Conservation (phyloP, 2,888 invertebrate species). For the Lepidochrysops patricia region DNA sequence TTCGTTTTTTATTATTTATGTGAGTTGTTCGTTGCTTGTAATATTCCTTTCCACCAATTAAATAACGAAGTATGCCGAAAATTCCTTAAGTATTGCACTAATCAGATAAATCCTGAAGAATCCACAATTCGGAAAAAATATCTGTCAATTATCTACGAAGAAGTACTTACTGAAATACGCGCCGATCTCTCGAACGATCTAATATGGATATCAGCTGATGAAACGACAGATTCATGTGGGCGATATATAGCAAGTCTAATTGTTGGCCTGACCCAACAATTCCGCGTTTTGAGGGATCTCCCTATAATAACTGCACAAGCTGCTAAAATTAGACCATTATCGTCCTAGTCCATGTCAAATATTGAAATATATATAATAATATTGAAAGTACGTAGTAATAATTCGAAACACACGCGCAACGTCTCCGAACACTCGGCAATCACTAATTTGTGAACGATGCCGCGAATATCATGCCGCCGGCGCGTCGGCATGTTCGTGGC, state of each 20-base stretch:
- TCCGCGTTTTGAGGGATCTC: background rate
- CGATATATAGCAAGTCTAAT: background rate
- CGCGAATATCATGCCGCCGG: too few relatives aligned
- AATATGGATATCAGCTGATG: background rate
- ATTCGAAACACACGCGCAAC: background rate
- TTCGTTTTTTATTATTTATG: background rate
- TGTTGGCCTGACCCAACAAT: background rate
- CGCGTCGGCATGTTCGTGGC: too few relatives aligned
- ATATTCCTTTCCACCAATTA: conserved; percentile 4
- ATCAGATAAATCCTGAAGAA: background rate
- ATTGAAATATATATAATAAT: too few relatives aligned
- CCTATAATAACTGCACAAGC: background rate
- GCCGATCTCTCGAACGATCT: background rate
- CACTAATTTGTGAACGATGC: too few relatives aligned
- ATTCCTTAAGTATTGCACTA: conserved; percentile 5
- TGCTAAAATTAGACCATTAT: background rate
- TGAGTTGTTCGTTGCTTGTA: background rate
- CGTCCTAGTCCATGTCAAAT: background rate
- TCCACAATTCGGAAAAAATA: conserved; percentile 1
- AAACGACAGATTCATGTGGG: conserved; percentile 1
- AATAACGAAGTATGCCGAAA: conserved; percentile 1
- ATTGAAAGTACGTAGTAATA: conserved; percentile 1
- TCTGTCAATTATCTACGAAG: background rate
- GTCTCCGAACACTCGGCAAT: background rate
- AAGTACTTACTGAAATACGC: background rate